Evolutionary conservation across 2,888 invertebrate species (phyloP), one percentile per base, ranked within the genome.

Genomic region (Meghimatium bilineatum): DNA sequence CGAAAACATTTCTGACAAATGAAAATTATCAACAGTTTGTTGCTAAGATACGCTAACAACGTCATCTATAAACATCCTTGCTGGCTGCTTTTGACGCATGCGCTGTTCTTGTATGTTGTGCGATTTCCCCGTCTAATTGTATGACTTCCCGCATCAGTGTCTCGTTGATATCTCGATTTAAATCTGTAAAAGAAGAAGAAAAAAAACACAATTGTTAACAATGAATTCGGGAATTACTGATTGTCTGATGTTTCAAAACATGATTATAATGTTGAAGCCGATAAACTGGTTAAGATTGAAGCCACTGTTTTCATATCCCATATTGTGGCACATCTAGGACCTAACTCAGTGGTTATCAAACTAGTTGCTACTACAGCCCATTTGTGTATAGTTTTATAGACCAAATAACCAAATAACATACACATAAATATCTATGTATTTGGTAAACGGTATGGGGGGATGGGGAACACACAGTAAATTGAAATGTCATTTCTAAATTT

Each of bases 61-160:
- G 69, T 85, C 85, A 85, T 77, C 85, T 85, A 66, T 81, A 66
- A 34, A 77, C 72, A 32, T 83, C 69, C 44, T 52, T 76, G 66
- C 49, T 75, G 29, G 32, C 74, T 60, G 26, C 17, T 26, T 80
- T 66, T n/a, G 74, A 26, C 66, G 60, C 67, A 6, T 63, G 81
- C 12, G 66, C 79, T 38, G 67, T 74, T 14, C 74, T 56, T 0
- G 72, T 71, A 78, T 92, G 90, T 29, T 91, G 90, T 49, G 88
- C 86, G 44, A 92, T 92, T 79, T 92, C 89, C 29, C 91, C 92
- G 52, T 92, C 92, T 83, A 92, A 84, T 71, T 91, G 89, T 80
- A 88, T 82, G 23, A 92, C 88, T 82, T 92, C 92, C 79, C 89
- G 89, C 85, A 90, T 88, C 80, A 92, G 86, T 74, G 89, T 87